These are phyloP conservation scores for Eurytoma adleriae DNA, from an alignment of 2,888 invertebrate genomes.

Conservation along the genomic window DNA sequence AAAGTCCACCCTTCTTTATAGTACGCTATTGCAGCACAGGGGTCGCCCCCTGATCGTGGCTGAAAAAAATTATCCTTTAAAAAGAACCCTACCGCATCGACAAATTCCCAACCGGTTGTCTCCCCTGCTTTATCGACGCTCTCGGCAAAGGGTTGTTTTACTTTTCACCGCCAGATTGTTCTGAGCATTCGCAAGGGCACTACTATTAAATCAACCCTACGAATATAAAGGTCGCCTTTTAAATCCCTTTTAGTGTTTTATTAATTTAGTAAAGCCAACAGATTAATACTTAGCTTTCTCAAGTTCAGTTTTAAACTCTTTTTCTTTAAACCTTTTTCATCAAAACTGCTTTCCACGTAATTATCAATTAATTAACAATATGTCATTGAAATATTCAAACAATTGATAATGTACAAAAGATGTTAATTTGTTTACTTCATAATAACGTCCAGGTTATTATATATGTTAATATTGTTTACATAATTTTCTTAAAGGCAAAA, in stretches of 20 bases:
- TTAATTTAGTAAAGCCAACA: too few relatives aligned
- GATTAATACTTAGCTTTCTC: too few relatives aligned
- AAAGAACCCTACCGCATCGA: conserved; percentile 72
- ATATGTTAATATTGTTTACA: too few relatives aligned
- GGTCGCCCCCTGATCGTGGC: conserved; percentile 34
- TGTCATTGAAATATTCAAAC: too few relatives aligned
- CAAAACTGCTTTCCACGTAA: neutral
- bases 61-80: conserved; percentile 67
- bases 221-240: too few relatives aligned
- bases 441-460: too few relatives aligned
- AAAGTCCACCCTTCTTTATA: neutral
- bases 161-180: conserved; percentile 66
- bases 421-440: too few relatives aligned
- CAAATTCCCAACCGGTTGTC: conserved; percentile 59
- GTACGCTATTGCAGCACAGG: conserved; percentile 27
- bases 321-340: conserved; percentile 34
- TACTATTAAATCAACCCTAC: conserved; percentile 30
- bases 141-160: conserved; percentile 58
- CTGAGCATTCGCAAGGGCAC: conserved; percentile 60
- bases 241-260: too few relatives aligned
- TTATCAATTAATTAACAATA: too few relatives aligned
- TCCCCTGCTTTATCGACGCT: conserved; percentile 69
- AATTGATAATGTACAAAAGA: too few relatives aligned
- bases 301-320: too few relatives aligned
- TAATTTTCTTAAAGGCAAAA: too few relatives aligned